Evolutionary conservation across 2,797 vertebrate genomes (phyloP).

Genomic region (Crocidura indochinensis): DNA sequence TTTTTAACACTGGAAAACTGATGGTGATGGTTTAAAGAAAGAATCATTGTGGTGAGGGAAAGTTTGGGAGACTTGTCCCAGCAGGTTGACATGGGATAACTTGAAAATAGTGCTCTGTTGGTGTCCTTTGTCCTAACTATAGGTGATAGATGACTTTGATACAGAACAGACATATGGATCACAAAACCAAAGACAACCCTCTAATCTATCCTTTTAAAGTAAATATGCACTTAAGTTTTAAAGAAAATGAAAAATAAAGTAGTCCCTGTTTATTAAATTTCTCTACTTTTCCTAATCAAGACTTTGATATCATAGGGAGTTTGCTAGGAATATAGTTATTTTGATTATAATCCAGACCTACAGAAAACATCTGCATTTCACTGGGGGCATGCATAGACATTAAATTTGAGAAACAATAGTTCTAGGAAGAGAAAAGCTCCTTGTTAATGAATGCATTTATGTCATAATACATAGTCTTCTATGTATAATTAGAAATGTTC

Average conservation of each 20-base stretch:
- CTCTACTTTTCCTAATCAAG: background rate
- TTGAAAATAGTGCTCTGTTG: conserved; percentile 73
- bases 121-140: conserved; percentile 62
- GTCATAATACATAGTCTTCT: background rate
- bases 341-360: background rate
- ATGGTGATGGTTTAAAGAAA: background rate
- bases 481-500: background rate
- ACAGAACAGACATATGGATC: conserved; percentile 38
- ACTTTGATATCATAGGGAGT: background rate
- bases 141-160: conserved; percentile 71
- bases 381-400: background rate
- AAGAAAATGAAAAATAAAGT: background rate
- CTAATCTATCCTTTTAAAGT: conserved; percentile 32
- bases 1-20: conserved; percentile 53
- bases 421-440: background rate
- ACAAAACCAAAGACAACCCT: background rate
- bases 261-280: background rate
- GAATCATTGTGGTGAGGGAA: background rate
- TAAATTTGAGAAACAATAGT: background rate
- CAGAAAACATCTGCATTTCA: no score
- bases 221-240: background rate
- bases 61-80: conserved; percentile 69
- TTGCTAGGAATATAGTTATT: background rate
- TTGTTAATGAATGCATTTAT: background rate
- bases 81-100: conserved; percentile 69